Evolutionary conservation across 2,113 vertebrate species (phyloP).

Genomic region (Crotalus horridus): DNA sequence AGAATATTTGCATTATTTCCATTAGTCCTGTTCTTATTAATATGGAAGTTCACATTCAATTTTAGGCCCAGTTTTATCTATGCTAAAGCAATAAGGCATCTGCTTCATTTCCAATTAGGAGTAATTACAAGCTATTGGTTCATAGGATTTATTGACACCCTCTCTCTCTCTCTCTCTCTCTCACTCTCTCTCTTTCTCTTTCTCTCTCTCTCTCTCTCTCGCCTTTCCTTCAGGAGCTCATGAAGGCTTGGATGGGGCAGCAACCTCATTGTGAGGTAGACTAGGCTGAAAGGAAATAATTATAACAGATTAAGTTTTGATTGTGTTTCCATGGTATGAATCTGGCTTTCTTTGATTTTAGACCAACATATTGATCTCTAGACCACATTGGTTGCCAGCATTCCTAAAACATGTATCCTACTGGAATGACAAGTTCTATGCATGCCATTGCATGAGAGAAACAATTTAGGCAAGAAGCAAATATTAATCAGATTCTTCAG

Average conservation of each 20-base stretch:
- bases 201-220: not conserved
- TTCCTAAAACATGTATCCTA: not conserved
- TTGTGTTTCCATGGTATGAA: not conserved
- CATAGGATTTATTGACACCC: not conserved
- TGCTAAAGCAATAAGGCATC: not conserved
- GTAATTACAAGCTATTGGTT: not conserved
- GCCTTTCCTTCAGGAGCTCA: not conserved
- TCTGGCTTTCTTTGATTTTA: not conserved
- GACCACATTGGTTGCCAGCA: not conserved
- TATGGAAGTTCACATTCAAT: not conserved
- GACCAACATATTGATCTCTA: not conserved
- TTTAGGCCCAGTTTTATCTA: not conserved
- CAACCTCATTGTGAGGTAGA: not conserved
- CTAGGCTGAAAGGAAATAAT: not conserved
- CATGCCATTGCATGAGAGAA: not conserved
- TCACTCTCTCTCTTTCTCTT: not conserved
- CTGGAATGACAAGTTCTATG: not conserved
- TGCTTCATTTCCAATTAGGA: not conserved
- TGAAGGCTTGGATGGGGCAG: not conserved
- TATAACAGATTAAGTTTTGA: not conserved
- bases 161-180: too few relatives aligned
- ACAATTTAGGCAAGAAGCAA: not conserved
- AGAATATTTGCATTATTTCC: not conserved
- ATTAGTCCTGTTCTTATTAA: not conserved
- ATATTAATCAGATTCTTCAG: not conserved